Evolutionary conservation across 1,140 invertebrate species (phyloP), one percentile per base, ranked within the genome.

Genomic region (Bombus difficillimus): DNA sequence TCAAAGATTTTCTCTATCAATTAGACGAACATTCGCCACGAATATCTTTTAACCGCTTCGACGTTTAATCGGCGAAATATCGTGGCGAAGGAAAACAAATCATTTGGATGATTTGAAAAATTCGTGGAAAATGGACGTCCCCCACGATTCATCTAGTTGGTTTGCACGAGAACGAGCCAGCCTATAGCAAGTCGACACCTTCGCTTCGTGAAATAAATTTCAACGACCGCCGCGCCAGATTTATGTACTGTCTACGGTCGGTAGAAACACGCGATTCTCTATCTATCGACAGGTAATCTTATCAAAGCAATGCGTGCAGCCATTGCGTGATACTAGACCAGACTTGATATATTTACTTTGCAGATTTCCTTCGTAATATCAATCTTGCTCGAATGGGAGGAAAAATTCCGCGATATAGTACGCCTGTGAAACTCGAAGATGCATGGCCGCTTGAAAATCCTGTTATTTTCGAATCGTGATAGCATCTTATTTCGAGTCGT

Each of bases 241-340:
- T 83, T 83, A 77, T 83, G 43, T 68, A 37, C 72, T 53, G 62
- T 76, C 81, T 22, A 53, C 41, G 22, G 39, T n/a, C 57, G 34
- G 15, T 34, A 22, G 72, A 59, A 53, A 39, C 81, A 76, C 81
- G 81, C 81, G 41, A 83, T 83, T 76, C 41, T 28, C 72, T 25
- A 68, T 83, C 81, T 66, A 83, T 83, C 81, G 81, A 68, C 81
- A 83, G 72, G 72, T 53, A 83, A 83, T 83, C 81, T 83, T 83
- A 83, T 83, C 81, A 83, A 34, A 15, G 41, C 59, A 22, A 9
- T 47, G 57, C 81, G 59, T 47, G 66, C 72, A 68, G 43, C 43
- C 72, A 13, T 75, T 66, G 81, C 72, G 41, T 37, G 59, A 74
- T 75, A 82, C 41, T 13, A 37, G n/a, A 6, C 32, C 59, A 73